Conservation (phyloP, 2,113 vertebrate genomes). For the Clarias magur region DNA sequence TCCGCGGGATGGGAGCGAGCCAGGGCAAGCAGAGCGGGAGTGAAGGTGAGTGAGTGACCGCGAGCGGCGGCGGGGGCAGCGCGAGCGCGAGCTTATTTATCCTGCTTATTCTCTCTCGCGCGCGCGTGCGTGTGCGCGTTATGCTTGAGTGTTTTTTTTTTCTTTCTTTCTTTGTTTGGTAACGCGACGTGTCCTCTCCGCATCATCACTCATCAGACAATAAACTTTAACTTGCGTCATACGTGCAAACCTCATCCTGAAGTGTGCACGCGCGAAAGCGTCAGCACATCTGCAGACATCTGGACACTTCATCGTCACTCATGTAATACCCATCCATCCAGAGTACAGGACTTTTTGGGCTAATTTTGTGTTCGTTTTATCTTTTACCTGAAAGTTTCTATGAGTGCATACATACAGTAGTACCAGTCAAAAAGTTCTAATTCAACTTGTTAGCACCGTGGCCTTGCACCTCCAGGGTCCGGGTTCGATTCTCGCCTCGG, state of each 20-base stretch:
- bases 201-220: background rate
- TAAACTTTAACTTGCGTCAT: background rate
- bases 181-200: conserved; percentile 6
- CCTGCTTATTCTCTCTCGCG: background rate
- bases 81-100: conserved; percentile 20
- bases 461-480: too few relatives aligned
- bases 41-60: conserved; percentile 89
- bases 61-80: conserved; percentile 64
- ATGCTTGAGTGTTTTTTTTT: background rate
- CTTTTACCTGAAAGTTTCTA: background rate
- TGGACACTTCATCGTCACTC: background rate
- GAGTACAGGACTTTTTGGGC: background rate
- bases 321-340: background rate
- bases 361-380: background rate
- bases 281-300: background rate
- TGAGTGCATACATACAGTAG: too few relatives aligned
- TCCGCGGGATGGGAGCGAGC: conserved; percentile 85
- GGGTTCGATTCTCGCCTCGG: too few relatives aligned
- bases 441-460: too few relatives aligned
- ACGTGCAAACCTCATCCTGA: background rate
- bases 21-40: conserved; percentile 88
- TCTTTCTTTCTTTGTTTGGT: background rate
- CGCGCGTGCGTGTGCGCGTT: background rate
- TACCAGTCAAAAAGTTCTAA: too few relatives aligned
- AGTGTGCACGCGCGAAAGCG: background rate